Base-by-base conservation (phyloP, 2,888 invertebrate species). In the Ischnus inquisitorius region DNA sequence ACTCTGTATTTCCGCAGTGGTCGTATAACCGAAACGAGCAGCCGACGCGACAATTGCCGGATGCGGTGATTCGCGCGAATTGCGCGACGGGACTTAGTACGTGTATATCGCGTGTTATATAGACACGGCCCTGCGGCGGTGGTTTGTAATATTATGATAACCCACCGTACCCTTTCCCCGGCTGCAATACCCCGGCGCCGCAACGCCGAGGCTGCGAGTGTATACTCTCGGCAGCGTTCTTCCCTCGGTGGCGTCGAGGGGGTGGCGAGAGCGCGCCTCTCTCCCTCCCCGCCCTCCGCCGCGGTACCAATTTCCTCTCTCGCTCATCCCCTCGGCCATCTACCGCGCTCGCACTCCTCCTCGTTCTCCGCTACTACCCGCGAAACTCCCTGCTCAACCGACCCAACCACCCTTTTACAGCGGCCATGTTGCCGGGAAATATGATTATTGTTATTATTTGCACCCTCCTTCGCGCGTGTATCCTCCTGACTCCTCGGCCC, bases 101-200 rank as follows among this genome's bases (percentile, higher is more conserved):
- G 88, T 88, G 89, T 88, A 85, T 85, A 80, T 86, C 85, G 86
- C 82, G 87, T 87, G 88, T 91, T 90, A 90, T 91, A 91, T 90
- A 91, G 90, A 90, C 91, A 91, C 91, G 90, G 91, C 89, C 91
- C 91, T 92, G 91, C 88, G 87, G 89, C 91, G 89, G 92, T 91
- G 93, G 93, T 93, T 93, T 93, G 93, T 93, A 93, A 93, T 93
- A 93, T 93, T 93, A 93, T 93, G 92, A 93, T 93, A 93, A 93
- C 93, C 92, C 91, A 89, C 90, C 90, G 90, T 87, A 82, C 86
- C 85, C 77, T 78, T 82, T 87, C 87, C 87, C 72, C 86, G 83
- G 81, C 75, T 86, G 87, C 87, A 14, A 28, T 60, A 28, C 85
- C 83, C 88, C 85, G 82, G 68, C 85, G 81, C 85, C 78, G 83